Base-by-base conservation (phyloP, 2,113 vertebrate species). In the Geothlypis trichas region DNA sequence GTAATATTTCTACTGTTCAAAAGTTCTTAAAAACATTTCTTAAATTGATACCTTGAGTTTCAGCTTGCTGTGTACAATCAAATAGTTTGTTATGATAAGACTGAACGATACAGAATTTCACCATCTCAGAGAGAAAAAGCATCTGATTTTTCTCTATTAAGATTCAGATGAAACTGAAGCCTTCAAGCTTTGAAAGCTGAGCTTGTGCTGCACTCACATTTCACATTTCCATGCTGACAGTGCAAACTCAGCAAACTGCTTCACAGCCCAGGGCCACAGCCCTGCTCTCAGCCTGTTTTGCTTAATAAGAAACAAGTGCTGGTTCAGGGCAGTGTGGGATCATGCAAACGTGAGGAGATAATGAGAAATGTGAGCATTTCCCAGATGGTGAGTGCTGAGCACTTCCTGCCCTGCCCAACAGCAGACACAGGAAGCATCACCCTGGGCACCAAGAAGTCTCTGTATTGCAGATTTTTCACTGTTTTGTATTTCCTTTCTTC, bases 401-500 rank as follows among this genome's bases (percentile, higher is more conserved):
- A n/a, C 66, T 98, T 98, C 98, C 98, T 97, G 98, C 39, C 1
- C 90, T 96, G 62, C 76, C 18, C 11, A 94, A 35, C 63, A 96
- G 88, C 93, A 97, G 89, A 96, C 37, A 98, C 97, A 98, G 97
- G 97, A 98, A 98, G 96, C 94, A 96, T 42, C 87, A 87, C 58
- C 54, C 78, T 55, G 55, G 14, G 80, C 84, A 72, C 82, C 58
- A 69, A 96, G 95, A 97, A 97, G 19, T 73, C 80, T 58, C 89
- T 84, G 72, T 61, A 87, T 16, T 83, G 84, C 77, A 72, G 27
- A 84, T 93, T 86, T 73, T 95, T 31, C 37, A 22, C 9, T 37
- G 46, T 61, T 83, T 76, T 67, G 71, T 54, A 77, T 69, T 54
- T 52, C 39, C 35, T 82, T 79, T 12, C 63, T 69, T 33, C 87